A percentile compares a stretch with the other conserved stretches of the same genome.
Evolutionary conservation across 2,888 invertebrate species (phyloP).

Genomic region (Drosophila ezoana): DNA sequence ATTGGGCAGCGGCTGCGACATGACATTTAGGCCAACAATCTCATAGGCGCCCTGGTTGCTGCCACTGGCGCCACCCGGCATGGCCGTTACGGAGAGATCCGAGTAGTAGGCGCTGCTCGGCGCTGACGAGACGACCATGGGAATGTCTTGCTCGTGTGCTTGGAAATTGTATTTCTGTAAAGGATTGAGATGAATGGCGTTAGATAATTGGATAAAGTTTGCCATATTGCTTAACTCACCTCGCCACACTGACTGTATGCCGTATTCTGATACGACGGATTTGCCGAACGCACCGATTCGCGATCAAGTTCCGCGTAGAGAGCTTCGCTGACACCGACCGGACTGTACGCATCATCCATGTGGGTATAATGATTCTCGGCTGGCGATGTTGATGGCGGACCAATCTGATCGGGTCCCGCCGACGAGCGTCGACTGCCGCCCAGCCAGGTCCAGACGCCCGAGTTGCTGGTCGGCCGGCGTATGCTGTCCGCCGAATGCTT

Average conservation of each 20-base stretch:
- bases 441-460: constrained; percentile 85
- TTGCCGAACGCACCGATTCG: constrained; percentile 85
- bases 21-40: constrained; percentile 86
- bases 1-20: constrained; percentile 85
- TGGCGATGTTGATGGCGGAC: constrained; percentile 86
- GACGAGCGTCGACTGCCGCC: constrained; percentile 84
- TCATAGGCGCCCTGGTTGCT: constrained; percentile 87
- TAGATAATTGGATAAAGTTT: neutral
- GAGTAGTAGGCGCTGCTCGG: constrained; percentile 92
- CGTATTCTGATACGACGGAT: constrained; percentile 90
- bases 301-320: constrained; percentile 90
- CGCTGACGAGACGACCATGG: constrained; percentile 87
- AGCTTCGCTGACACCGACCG: constrained; percentile 87
- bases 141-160: constrained; percentile 85
- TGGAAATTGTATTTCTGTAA: constrained; percentile 84
- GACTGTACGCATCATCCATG: constrained; percentile 88
- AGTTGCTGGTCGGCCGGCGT: constrained; percentile 85
- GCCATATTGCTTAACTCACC: constrained; percentile 62
- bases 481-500: constrained; percentile 85
- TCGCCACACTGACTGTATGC: constrained; percentile 87
- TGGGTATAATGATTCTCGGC: constrained; percentile 91
- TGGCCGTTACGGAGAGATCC: constrained; percentile 87
- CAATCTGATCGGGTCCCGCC: constrained; percentile 85
- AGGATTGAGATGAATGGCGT: neutral
- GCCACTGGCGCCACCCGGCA: constrained; percentile 83